phyloP scores from a whole-genome alignment of 2,888 invertebrate genomes.

The Scelioninae gen. 1 region DNA sequence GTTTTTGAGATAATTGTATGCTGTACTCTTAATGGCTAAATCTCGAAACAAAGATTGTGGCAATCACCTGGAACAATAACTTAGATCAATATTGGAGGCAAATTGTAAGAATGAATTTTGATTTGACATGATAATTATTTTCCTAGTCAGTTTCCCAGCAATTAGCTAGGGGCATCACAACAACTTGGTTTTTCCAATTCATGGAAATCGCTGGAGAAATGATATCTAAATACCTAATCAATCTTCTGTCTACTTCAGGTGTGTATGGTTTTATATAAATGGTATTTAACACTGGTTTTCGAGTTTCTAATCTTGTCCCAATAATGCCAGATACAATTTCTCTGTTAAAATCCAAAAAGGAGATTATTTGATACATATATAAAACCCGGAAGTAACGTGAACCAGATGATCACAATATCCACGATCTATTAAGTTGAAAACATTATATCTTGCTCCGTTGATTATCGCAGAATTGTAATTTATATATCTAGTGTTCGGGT shows the following conservation, averaged over 20 bases:
- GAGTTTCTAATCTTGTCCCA: constrained; percentile 11
- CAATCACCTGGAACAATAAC: too few species aligned
- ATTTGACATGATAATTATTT: too few species aligned
- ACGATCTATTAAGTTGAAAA: constrained; percentile 20
- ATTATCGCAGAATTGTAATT: constrained; percentile 14
- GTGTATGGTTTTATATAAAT: constrained; percentile 27
- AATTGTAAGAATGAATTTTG: too few species aligned
- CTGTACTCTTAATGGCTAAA: too few species aligned
- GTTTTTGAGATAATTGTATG: too few species aligned
- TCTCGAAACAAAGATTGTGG: too few species aligned
- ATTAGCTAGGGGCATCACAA: constrained; percentile 8
- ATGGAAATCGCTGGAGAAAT: constrained; percentile 26
- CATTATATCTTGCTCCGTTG: constrained; percentile 24
- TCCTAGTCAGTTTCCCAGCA: constrained; percentile 29
- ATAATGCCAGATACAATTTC: constrained; percentile 26
- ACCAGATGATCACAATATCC: constrained; percentile 30
- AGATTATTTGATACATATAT: constrained; percentile 23
- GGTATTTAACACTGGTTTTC: constrained; percentile 21
- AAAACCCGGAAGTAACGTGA: constrained; percentile 13
- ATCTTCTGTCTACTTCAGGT: constrained; percentile 10
- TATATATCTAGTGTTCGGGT: not conserved
- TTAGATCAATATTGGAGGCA: too few species aligned
- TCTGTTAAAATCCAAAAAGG: constrained; percentile 5
- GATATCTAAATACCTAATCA: not conserved
- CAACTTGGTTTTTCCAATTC: constrained; percentile 7